Evolutionary conservation across 2,797 vertebrate species (phyloP).

Genomic region (Rhinophrynus dorsalis): DNA sequence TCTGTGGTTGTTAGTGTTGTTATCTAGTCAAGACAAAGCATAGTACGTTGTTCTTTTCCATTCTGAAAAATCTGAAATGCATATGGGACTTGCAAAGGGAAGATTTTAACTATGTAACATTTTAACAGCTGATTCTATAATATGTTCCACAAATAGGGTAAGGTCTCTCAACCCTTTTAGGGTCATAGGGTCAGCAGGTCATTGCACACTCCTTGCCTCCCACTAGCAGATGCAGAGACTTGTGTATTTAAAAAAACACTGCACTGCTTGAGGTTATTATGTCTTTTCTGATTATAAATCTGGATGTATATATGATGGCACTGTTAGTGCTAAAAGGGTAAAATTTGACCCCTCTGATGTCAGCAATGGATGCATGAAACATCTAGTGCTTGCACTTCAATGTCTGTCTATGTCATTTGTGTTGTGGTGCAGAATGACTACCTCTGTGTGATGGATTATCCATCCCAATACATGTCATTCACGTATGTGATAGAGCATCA

Average conservation of each 20-base stretch:
- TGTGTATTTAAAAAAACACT: neutral
- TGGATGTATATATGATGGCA: too few species aligned
- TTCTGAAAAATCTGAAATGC: neutral
- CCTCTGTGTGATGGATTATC: too few species aligned
- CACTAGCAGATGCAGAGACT: neutral
- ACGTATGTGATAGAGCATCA: too few species aligned
- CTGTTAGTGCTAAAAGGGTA: too few species aligned
- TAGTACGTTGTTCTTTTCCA: slow-evolving; percentile 26
- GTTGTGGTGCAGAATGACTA: too few species aligned
- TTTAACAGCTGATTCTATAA: neutral
- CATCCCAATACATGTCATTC: too few species aligned
- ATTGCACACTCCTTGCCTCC: neutral
- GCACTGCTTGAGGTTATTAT: too few species aligned
- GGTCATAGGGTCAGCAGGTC: neutral
- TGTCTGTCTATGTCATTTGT: too few species aligned
- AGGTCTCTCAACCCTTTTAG: slow-evolving; percentile 2
- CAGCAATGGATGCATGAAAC: too few species aligned
- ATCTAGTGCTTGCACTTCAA: too few species aligned
- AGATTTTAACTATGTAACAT: slow-evolving; percentile 22
- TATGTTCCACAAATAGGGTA: slow-evolving; percentile 1
- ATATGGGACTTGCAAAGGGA: slow-evolving; percentile 12
- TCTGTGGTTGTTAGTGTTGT: slow-evolving; percentile 39
- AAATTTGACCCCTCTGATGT: too few species aligned
- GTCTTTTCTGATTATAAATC: too few species aligned
- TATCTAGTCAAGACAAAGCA: slow-evolving; percentile 25